A percentile compares a stretch with the other conserved stretches of the same genome.
Evolutionary conservation across 2,888 invertebrate genomes (phyloP).

Genomic region (Drosophila siamana): DNA sequence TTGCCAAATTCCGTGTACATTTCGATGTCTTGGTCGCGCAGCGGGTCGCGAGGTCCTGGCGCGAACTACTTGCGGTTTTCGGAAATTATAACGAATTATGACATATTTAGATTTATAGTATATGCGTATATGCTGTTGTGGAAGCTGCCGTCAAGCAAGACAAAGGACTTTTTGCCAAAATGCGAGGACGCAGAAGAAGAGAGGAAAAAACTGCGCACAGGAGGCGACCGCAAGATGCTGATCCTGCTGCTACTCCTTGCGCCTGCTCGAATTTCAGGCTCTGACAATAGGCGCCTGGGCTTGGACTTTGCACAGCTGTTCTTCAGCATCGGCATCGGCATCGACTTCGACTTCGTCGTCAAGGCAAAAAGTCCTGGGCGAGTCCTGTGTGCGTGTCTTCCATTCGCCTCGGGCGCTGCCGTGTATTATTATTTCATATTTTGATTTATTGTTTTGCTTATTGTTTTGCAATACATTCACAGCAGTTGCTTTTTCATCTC

Average conservation of each 20-base stretch:
- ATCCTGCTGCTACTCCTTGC: constrained; percentile 19
- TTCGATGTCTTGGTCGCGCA: constrained; percentile 33
- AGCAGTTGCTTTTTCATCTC: constrained; percentile 28
- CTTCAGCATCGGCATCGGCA: background rate
- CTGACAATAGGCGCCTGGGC: constrained; percentile 46
- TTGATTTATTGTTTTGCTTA: constrained; percentile 79
- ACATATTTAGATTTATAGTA: constrained; percentile 77
- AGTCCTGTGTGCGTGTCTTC: constrained; percentile 43
- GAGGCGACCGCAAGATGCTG: constrained; percentile 58
- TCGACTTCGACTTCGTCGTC: constrained; percentile 2
- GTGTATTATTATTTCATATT: constrained; percentile 76
- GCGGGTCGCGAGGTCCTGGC: constrained; percentile 54
- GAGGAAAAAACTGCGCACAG: constrained; percentile 35
- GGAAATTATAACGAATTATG: constrained; percentile 78
- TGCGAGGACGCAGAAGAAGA: background rate
- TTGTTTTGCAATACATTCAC: constrained; percentile 73
- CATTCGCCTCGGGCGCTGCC: constrained; percentile 42
- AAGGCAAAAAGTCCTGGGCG: constrained; percentile 32
- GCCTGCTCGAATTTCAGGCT: constrained; percentile 58
- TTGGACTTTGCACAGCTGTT: constrained; percentile 58
- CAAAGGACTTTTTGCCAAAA: constrained; percentile 41
- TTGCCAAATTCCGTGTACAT: constrained; percentile 7
- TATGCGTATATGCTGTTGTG: background rate
- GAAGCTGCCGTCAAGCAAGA: constrained; percentile 22
- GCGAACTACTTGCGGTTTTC: constrained; percentile 73